These are phyloP conservation scores for Tachysurus fulvidraco DNA, from an alignment of 2,113 vertebrate genomes.

Conservation along the genomic window DNA sequence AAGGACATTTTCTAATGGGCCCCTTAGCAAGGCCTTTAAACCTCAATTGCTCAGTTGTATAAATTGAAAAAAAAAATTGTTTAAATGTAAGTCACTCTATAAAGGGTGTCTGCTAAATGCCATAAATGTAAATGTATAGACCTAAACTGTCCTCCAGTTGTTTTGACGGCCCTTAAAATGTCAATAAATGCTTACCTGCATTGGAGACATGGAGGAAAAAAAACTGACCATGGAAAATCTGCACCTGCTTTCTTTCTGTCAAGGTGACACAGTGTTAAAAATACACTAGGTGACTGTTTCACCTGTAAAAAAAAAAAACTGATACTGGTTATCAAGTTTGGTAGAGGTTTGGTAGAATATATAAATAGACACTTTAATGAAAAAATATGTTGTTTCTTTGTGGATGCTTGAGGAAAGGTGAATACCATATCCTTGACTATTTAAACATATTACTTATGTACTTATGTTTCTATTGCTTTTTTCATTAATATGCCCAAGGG, in stretches of 20 bases:
- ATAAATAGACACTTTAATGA: constrained; percentile 40
- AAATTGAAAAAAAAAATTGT: too few species aligned
- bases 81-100: too few species aligned
- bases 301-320: neutral
- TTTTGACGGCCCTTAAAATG: neutral
- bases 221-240: constrained; percentile 3
- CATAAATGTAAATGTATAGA: too few species aligned
- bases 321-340: neutral
- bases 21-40: neutral
- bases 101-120: too few species aligned
- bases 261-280: constrained; percentile 1
- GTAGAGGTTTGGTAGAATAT: constrained; percentile 46
- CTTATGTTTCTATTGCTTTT: neutral
- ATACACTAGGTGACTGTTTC: neutral
- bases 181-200: neutral
- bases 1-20: neutral
- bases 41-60: neutral
- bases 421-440: neutral
- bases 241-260: constrained; percentile 16
- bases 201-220: neutral
- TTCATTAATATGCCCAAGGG: neutral
- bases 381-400: neutral
- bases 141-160: too few species aligned
- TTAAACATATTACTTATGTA: neutral
- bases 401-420: constrained; percentile 51